Evolutionary conservation across 2,113 vertebrate species (phyloP), one percentile per base, ranked within the genome.

Genomic region (Urocolius indicus): DNA sequence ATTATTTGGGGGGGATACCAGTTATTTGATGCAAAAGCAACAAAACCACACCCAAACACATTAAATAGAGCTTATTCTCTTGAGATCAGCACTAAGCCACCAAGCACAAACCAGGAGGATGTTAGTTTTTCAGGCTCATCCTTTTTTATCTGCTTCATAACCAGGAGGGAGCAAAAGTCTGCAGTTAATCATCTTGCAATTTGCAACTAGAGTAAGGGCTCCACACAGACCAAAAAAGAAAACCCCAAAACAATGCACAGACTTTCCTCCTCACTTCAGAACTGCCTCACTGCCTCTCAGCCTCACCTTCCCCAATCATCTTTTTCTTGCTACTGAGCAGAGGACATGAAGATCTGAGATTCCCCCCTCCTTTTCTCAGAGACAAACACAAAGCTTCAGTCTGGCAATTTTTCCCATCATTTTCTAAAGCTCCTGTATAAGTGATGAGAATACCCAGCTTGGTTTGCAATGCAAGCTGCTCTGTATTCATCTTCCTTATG

Each of bases 221-320:
- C 1, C 21, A 73, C 11, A 26, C 3, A 16, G 2, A 32, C 6
- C 38, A 41, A 41, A 41, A 46, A 9, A 45, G 24, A n/a, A 38
- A 24, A n/a, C n/a, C 16, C 22, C 17, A 21, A 22, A 36, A 16
- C 4, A 3, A 5, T 7, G 2, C 12, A 9, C 8, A 6, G 18
- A 10, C 24, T 36, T 54, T 32, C 15, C 29, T 77, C 32, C 58
- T 81, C 51, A 2, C 29, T 48, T 34, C 15, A 83, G 68, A 17
- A 10, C 14, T 18, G 29, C 54, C 12, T 36, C 6, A 0, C 15
- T 36, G 26, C 46, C 29, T n/a, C 55, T 29, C 73, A 73, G 58
- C 45, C 51, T 58, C 14, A 32, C n/a, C 27, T 30, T n/a, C 81
- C 49, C 2, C 4, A 80, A 30, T 54, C 16, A 30, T 5, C 18